Base-by-base conservation (phyloP, 2,113 vertebrate genomes). In the Candoia aspera region DNA sequence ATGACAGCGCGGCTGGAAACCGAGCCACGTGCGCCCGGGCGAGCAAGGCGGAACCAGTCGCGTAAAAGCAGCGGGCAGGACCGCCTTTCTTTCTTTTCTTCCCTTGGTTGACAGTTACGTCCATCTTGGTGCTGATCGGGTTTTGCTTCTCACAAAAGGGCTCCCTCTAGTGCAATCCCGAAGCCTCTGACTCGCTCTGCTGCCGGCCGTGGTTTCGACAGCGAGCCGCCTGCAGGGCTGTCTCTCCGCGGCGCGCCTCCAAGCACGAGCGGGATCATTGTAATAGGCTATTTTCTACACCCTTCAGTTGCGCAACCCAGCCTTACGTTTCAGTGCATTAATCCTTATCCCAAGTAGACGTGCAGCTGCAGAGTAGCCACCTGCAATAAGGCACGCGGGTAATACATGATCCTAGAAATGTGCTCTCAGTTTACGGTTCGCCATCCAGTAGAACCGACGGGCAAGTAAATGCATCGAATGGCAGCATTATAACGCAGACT, bases 1-100 rank as follows among this genome's bases (percentile, higher is more conserved):
- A 86, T 94, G 95, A 94, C 95, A 88, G 95, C 87, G 93, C 91
- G 17, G 84, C 89, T 87, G 64, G 88, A 85, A 26, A 57, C 53
- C 10, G 8, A 8, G 68, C 90, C 92, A 84, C 54, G 89, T 90
- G 92, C 62, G 42, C 58, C 21, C 55, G 1, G 84, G 57, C 3
- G 21, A 53, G 86, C 57, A 1, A 57, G 86, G 90, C 46, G 8
- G 58, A 42, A 58, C 58, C 68, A 64, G 12, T 17, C 54, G 1
- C 84, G 37, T 24, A 9, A 37, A 33, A 9, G 91, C 85, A 17
- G 33, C 19, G 53, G 1, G 59, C 1, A 46, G 49, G 33, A 79
- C 19, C 23, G 17, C 26, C 79, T 24, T 53, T 4, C 8, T 64
- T n/a, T 0, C 29, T 33, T 73, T 24, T 8, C 55, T 49, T 24